phyloP scores from a whole-genome alignment of 2,797 vertebrate species.

The Antrozous pallidus region DNA sequence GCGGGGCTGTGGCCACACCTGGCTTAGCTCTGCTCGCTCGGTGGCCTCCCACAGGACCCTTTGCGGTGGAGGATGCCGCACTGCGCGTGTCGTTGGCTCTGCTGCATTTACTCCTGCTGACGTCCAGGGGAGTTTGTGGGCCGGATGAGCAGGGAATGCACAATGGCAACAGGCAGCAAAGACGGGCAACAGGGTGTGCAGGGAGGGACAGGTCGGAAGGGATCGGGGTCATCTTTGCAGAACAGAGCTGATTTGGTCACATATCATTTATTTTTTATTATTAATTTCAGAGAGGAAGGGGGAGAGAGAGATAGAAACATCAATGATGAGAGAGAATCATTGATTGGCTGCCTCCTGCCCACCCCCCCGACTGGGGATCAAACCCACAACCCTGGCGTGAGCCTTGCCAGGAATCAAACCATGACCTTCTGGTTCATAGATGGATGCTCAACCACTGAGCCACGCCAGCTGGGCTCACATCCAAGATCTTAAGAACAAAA shows the following conservation, averaged over 20 bases:
- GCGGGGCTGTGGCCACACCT: fast-evolving
- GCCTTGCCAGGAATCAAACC: too few relatives aligned
- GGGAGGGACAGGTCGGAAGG: background rate
- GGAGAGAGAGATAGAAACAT: too few relatives aligned
- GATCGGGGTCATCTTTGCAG: background rate
- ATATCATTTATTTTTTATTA: too few relatives aligned
- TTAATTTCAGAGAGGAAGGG: too few relatives aligned
- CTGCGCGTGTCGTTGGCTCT: background rate
- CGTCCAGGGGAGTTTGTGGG: conserved; percentile 66
- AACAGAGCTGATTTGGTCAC: background rate
- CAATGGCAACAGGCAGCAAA: conserved; percentile 59
- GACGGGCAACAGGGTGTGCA: background rate
- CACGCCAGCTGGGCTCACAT: too few relatives aligned
- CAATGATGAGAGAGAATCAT: too few relatives aligned
- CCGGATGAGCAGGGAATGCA: background rate
- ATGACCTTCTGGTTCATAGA: too few relatives aligned
- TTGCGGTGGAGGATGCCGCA: background rate
- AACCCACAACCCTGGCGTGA: too few relatives aligned
- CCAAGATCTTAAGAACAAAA: background rate
- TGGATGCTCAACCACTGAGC: too few relatives aligned
- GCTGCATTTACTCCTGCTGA: background rate
- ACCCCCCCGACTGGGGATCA: too few relatives aligned
- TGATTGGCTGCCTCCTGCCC: too few relatives aligned
- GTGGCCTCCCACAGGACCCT: fast-evolving
- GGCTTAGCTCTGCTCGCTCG: background rate